Conservation (phyloP, 2,797 vertebrate genomes). For the Rachycentron canadum region DNA sequence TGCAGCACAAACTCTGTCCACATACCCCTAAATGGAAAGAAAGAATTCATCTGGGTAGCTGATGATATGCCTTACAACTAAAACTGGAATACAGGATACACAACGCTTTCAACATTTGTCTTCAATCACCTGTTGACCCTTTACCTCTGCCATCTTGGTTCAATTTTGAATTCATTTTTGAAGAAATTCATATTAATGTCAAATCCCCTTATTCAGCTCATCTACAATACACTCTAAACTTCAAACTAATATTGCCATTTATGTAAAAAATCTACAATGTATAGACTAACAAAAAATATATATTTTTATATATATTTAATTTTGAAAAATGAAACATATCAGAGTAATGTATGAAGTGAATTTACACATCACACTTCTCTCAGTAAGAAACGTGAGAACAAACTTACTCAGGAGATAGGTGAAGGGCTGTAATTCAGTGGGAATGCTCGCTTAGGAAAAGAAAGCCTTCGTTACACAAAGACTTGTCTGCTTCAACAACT, state of each 20-base stretch:
- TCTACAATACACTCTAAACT: conserved; percentile 89
- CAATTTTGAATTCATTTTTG: conserved; percentile 64
- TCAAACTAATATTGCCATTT: conserved; percentile 89
- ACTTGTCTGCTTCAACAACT: conserved; percentile 70
- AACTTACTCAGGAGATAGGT: conserved; percentile 73
- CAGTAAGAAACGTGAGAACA: conserved; percentile 70
- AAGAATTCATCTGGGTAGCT: conserved; percentile 73
- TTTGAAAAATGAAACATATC: conserved; percentile 88
- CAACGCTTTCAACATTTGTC: conserved; percentile 67
- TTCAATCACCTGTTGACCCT: conserved; percentile 62
- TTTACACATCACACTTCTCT: conserved; percentile 80
- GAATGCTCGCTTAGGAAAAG: conserved; percentile 83
- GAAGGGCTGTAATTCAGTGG: conserved; percentile 79
- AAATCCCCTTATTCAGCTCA: conserved; percentile 82
- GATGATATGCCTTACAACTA: conserved; percentile 72
- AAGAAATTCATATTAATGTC: conserved; percentile 80
- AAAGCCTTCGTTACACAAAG: conserved; percentile 72
- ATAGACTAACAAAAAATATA: conserved; percentile 93
- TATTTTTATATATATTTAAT: conserved; percentile 88
- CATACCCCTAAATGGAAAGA: conserved; percentile 77
- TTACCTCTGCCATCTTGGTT: conserved; percentile 65
- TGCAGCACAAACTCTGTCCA: conserved; percentile 70
- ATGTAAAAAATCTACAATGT: conserved; percentile 92
- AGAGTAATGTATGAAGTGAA: conserved; percentile 86
- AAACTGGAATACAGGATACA: conserved; percentile 79